These are phyloP conservation scores for Drosophila heteroneura DNA, from an alignment of 2,888 invertebrate genomes.

Conservation along the genomic window DNA sequence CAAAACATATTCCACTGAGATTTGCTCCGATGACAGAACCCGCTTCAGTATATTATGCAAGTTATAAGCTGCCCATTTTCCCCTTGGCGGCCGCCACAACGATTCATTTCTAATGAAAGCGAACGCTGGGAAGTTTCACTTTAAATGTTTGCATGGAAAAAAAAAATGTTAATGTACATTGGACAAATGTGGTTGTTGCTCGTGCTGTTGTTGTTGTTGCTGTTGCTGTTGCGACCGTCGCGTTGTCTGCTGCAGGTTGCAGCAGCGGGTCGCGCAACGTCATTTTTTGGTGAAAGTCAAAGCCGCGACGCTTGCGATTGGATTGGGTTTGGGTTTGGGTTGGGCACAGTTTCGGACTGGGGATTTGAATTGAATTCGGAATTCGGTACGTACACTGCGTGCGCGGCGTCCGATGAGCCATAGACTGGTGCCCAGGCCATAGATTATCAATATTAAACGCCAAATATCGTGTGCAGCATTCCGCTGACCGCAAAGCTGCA, in stretches of 20 bases:
- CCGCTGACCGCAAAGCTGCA: conserved; percentile 59
- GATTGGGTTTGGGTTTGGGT: conserved; percentile 54
- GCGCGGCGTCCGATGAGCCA: conserved; percentile 73
- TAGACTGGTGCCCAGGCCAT: conserved; percentile 68
- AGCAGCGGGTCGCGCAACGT: conserved; percentile 69
- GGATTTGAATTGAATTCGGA: conserved; percentile 39
- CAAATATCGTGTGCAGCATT: conserved; percentile 75
- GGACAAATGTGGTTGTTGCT: conserved; percentile 64
- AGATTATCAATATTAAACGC: conserved; percentile 78
- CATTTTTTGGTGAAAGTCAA: conserved; percentile 78
- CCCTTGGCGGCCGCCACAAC: conserved; percentile 3
- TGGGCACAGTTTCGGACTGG: conserved; percentile 39
- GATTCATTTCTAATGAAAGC: conserved; percentile 78
- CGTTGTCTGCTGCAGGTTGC: conserved; percentile 65
- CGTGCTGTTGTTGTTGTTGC: conserved; percentile 2
- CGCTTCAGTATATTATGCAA: conserved; percentile 52
- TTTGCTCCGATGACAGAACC: conserved; percentile 52
- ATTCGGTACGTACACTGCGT: conserved; percentile 70
- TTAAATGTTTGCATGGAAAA: conserved; percentile 64
- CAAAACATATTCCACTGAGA: conserved; percentile 24
- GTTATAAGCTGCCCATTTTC: conserved; percentile 15
- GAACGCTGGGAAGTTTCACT: conserved; percentile 75
- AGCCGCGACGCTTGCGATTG: conserved; percentile 16
- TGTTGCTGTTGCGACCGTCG: conserved; percentile 32
- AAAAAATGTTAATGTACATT: conserved; percentile 75